Evolutionary conservation across 2,113 vertebrate genomes (phyloP), one percentile per base, ranked within the genome.

Genomic region (Coreoperca whiteheadi): DNA sequence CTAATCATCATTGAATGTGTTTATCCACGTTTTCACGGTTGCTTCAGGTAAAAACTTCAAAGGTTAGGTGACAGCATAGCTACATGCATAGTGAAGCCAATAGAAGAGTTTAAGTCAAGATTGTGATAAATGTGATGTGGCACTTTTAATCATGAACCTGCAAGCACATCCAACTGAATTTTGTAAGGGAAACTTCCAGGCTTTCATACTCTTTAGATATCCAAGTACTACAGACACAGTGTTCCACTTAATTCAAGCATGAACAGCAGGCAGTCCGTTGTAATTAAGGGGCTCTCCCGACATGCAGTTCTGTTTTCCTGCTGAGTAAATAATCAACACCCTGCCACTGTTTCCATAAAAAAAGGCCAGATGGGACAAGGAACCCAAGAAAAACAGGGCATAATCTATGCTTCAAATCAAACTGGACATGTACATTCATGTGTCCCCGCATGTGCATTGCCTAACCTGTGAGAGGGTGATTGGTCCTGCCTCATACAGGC

Each of bases 401-500:
- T 16, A 74, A 23, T 28, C 61, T 61, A 11, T 18, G 32, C 30
- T 72, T 70, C 21, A 72, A 4, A 68, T 64, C 20, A 67, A 56
- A 43, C 20, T 25, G 23, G 25, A 30, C 23, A 28, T 10, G n/a
- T 60, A 57, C 39, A 87, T 72, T 51, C 43, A 74, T 66, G 34
- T 23, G 54, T 16, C 12, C 4, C 32, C 4, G 53, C 59, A 39
- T 0, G 12, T 56, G 25, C 4, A 6, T 54, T 21, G 18, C 12
- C 78, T 79, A 30, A 95, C 95, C 94, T 95, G 95, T 71, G 94
- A 78, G 32, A 93, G 92, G 25, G 92, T 9, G 67, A 94, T 86
- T 54, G 89, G 93, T 80, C 88, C 92, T 1, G 81, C 34, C 75
- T 95, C 97, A 0, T 97, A 99, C 0, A 95, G 85, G n/a, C 91